A percentile compares a stretch with the other conserved stretches of the same genome.
These are phyloP conservation scores for Cichlasoma orientale DNA, from an alignment of 2,797 vertebrate species.

Conservation along the genomic window DNA sequence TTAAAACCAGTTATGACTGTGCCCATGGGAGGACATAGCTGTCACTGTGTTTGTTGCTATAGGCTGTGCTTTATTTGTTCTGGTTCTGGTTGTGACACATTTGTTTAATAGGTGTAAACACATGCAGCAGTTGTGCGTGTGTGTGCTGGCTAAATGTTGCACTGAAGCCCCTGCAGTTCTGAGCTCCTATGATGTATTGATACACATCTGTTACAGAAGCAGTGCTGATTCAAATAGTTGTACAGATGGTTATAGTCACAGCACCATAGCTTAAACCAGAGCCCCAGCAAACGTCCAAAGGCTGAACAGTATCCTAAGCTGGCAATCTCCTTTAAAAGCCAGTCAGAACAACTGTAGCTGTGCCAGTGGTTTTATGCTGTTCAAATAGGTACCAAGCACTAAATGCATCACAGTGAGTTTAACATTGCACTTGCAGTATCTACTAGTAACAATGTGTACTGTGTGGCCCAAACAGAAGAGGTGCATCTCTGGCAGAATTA, in stretches of 20 bases:
- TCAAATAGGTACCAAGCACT: not conserved
- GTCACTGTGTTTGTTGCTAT: not conserved
- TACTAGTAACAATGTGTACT: not conserved
- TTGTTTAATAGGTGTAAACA: conserved; percentile 1
- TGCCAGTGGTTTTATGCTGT: not conserved
- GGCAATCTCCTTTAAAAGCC: not conserved
- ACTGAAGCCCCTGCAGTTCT: not conserved
- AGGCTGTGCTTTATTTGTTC: not conserved
- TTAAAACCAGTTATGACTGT: not conserved
- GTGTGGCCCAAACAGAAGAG: not conserved
- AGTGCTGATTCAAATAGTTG: not conserved
- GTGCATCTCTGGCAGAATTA: not conserved
- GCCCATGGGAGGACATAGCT: not conserved
- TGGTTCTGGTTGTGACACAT: not conserved
- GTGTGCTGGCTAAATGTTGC: not conserved
- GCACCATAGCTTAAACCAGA: not conserved
- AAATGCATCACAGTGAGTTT: not conserved
- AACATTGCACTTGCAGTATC: not conserved
- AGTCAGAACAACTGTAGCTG: no score
- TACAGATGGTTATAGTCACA: not conserved
- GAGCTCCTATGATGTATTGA: not conserved
- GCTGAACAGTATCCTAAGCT: not conserved
- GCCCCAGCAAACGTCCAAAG: not conserved
- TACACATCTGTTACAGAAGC: not conserved
- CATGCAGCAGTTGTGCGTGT: not conserved